phyloP scores from a whole-genome alignment of 1,140 invertebrate species.

The Condylostylus longicornis region DNA sequence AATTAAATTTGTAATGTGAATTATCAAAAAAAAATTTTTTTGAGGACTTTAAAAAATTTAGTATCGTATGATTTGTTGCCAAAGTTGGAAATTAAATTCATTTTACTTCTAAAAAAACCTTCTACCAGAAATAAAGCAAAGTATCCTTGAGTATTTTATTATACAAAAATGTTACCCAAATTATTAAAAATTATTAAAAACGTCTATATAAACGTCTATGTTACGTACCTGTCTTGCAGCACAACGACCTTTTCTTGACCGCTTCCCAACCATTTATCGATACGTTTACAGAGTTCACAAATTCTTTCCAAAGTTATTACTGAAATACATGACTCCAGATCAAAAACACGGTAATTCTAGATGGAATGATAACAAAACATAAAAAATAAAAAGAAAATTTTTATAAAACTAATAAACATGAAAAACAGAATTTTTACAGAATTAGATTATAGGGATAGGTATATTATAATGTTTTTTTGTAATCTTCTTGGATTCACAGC shows the following conservation, averaged over 20 bases:
- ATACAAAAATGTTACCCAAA: not conserved
- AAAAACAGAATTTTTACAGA: no score
- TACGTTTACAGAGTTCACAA: conserved; percentile 9
- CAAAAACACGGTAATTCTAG: conserved; percentile 8
- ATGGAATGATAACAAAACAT: no score
- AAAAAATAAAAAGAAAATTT: not conserved
- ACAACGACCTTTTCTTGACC: conserved; percentile 8
- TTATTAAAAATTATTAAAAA: not conserved
- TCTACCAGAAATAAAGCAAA: not conserved
- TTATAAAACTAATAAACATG: not conserved
- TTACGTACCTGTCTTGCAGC: conserved; percentile 7
- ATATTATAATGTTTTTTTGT: no score
- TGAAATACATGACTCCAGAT: conserved; percentile 8
- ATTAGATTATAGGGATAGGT: no score
- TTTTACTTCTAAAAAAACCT: not conserved
- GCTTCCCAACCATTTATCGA: conserved; percentile 7
- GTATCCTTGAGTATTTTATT: not conserved
- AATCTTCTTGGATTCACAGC: no score
- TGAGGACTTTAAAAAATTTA: no score
- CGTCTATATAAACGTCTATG: not conserved
- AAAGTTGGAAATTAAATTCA: not conserved
- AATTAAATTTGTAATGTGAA: no score
- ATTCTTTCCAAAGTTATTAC: conserved; percentile 7
- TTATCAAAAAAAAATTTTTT: no score
- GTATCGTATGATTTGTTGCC: no score